Evolutionary conservation across 2,888 invertebrate genomes (phyloP), one percentile per base, ranked within the genome.

Genomic region (Antheraea yamamai): DNA sequence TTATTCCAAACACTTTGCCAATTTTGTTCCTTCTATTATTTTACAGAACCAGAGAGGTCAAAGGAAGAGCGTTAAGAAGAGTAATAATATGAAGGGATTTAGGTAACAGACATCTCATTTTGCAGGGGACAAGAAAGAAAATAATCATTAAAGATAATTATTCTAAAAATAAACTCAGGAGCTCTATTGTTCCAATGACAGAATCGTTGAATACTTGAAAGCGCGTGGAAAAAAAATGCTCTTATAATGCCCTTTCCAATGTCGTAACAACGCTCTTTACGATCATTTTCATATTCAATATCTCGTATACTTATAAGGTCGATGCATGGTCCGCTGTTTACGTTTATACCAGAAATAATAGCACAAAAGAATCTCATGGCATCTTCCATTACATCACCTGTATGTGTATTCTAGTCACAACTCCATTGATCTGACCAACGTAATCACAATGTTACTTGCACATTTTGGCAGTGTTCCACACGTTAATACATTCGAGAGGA

Each of bases 381-480:
- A 51, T 70, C 35, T 73, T 51, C 30, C 73, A 30, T 75, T 35
- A 73, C 58, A 61, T 58, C 73, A 79, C 76, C 77, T 76, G 77
- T 73, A 75, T 74, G 55, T 78, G 77, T 78, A 75, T 77, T 76
- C 35, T 76, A 73, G 73, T 75, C 70, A 61, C 72, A 12, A 70
- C 76, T 76, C 47, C 74, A 73, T 72, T 75, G 74, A 74, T 75
- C 66, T 51, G 73, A 72, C 47, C 75, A 79, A 64, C 73, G 77
- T 77, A 78, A 78, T 77, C 78, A 81, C 78, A 79, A 79, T 81
- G 78, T 79, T 80, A 81, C 79, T 80, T 30, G 80, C 75, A 82
- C 76, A 76, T 81, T 81, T 87, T 92, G 90, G 91, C 92, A 87
- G 74, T 75, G 79, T 78, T 88, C 89, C 88, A 88, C 87, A 83